These are phyloP conservation scores for Phalera bucephala DNA, from an alignment of 2,888 invertebrate genomes.

Conservation along the genomic window DNA sequence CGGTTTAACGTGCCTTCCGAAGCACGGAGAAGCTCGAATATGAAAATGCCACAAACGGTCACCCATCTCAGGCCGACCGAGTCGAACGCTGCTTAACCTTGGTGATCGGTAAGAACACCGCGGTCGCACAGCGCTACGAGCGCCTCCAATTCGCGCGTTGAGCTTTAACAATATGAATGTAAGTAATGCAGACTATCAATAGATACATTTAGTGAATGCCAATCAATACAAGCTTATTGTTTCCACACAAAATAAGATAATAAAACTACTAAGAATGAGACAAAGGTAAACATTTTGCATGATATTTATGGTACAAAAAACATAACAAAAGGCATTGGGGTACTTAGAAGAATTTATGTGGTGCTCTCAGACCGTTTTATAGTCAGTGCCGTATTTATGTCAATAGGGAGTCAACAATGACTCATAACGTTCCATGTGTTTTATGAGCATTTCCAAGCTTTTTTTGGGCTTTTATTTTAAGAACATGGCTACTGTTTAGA, in stretches of 20 bases:
- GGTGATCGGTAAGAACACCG: no score
- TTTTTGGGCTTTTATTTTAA: conserved; percentile 24
- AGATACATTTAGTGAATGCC: conserved; percentile 19
- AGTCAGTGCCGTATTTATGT: conserved; percentile 51
- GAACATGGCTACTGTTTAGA: conserved; percentile 30
- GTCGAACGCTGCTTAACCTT: no score
- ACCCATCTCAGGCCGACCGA: no score
- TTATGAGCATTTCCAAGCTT: conserved; percentile 42
- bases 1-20: no score
- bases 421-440: conserved; percentile 56
- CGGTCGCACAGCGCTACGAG: no score
- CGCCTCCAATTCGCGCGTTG: no score
- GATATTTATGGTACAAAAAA: conserved; percentile 43
- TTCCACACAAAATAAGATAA: conserved; percentile 17
- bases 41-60: no score
- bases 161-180: no score
- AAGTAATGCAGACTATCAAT: conserved; percentile 1
- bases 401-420: conserved; percentile 57
- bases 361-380: conserved; percentile 47
- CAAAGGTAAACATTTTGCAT: conserved; percentile 39
- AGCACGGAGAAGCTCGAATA: no score
- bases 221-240: conserved; percentile 22
- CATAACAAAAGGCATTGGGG: conserved; percentile 36
- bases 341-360: conserved; percentile 45
- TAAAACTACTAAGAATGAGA: conserved; percentile 35